Evolutionary conservation across 37 sponge, comb jelly and placozoan genomes (phyloP), one percentile per base, ranked within the genome.

Genomic region (Diacarnus erythraeanus): DNA sequence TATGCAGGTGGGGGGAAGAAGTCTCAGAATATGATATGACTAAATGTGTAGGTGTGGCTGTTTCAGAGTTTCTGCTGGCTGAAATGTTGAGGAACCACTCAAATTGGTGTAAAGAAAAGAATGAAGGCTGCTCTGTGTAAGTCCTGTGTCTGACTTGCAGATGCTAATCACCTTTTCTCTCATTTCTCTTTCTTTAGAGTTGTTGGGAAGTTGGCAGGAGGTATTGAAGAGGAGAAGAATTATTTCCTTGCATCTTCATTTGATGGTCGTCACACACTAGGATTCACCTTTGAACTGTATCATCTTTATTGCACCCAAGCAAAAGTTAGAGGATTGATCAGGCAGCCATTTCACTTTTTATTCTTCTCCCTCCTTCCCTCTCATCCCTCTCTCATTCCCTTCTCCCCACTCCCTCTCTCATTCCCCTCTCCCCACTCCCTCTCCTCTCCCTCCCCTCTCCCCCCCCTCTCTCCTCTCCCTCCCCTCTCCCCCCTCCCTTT

Each of bases 201-300:
- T 10, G 18, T 65, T 5, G 9, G 9, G 34, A 31, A 2, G 40
- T 21, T 78, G 51, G 51, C 29, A 18, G 72, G 77, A 33, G 79
- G 65, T 1, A 12, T 85, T 35, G 85, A 85, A 1, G 78, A 85
- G 42, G 71, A 85, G 30, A 85, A 58, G 80, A 35, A 86, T 15
- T 73, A 35, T 22, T 9, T 58, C 23, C 36, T 42, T 66, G 54
- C 73, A 12, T 36, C 74, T 17, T 71, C 86, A 23, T 33, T 74
- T 38, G 86, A 86, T 35, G 59, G 69, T n/a, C 38, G 42, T 33
- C 79, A 73, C 64, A 79, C 86, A 21, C 17, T 86, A 12, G 80
- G 80, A 2, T 80, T 86, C 67, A 79, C 80, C 69, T 74, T 86
- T 8, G 86, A 86, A 64, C 67, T 86, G 15, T 79, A 86, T 57